A percentile compares a stretch with the other conserved stretches of the same genome.
These are phyloP conservation scores for Nymphalis io DNA, from an alignment of 1,140 invertebrate species.

Conservation along the genomic window DNA sequence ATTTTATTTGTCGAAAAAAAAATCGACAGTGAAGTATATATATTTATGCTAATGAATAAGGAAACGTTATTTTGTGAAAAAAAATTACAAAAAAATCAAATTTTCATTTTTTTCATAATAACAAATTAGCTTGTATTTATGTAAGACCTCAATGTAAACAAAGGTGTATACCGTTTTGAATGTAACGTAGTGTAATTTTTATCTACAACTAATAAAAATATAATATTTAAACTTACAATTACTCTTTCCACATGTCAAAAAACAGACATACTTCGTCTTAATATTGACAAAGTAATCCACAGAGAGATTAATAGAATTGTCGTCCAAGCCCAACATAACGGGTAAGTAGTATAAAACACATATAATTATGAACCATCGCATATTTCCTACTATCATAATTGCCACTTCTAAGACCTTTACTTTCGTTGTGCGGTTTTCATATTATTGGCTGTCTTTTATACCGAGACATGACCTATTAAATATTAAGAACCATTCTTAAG, in stretches of 20 bases:
- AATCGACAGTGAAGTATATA: too few species aligned
- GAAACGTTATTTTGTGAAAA: too few species aligned
- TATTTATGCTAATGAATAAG: too few species aligned
- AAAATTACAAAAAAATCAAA: too few species aligned
- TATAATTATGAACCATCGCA: background rate
- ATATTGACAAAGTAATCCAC: constrained; percentile 40
- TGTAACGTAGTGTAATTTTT: too few species aligned
- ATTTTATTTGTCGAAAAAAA: too few species aligned
- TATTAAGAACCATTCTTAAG: constrained; percentile 14
- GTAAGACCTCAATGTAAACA: too few species aligned
- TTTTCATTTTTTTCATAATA: too few species aligned
- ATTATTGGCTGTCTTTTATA: constrained; percentile 5
- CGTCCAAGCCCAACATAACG: background rate
- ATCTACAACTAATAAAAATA: constrained; percentile 2
- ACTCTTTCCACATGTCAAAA: constrained; percentile 32
- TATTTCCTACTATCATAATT: background rate
- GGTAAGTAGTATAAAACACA: background rate
- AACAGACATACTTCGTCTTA: constrained; percentile 36
- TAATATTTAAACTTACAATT: constrained; percentile 10
- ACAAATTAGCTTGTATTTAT: too few species aligned
- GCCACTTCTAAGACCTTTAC: background rate
- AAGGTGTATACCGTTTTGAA: too few species aligned
- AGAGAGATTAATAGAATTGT: constrained; percentile 11
- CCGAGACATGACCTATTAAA: background rate
- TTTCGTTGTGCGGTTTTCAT: background rate